A percentile compares a stretch with the other conserved stretches of the same genome.
These are phyloP conservation scores for Drosophila mayri DNA, from an alignment of 1,140 invertebrate genomes.

Conservation along the genomic window DNA sequence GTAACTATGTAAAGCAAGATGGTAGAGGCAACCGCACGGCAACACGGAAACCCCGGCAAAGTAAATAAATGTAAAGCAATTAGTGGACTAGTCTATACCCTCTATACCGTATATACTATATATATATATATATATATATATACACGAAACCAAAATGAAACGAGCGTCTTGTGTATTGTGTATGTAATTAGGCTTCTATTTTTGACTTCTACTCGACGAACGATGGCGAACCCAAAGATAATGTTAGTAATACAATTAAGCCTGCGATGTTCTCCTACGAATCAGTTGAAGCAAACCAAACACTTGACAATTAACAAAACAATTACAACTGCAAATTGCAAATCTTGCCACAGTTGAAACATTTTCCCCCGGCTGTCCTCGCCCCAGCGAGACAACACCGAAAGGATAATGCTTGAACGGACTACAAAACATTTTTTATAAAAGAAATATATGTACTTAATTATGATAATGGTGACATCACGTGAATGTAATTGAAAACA, in stretches of 20 bases:
- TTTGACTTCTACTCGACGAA: conserved; percentile 60
- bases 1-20: conserved; percentile 66
- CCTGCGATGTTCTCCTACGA: conserved; percentile 70
- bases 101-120: conserved; percentile 16
- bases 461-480: conserved; percentile 48
- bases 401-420: conserved; percentile 57
- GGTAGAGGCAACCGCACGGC: conserved; percentile 26
- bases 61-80: conserved; percentile 80
- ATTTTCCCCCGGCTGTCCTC: conserved; percentile 68
- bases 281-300: conserved; percentile 47
- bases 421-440: conserved; percentile 63
- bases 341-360: conserved; percentile 47
- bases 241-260: conserved; percentile 58
- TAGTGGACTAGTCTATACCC: conserved; percentile 62
- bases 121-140: conserved; percentile 8
- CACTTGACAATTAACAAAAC: conserved; percentile 35
- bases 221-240: conserved; percentile 46
- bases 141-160: conserved; percentile 30
- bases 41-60: conserved; percentile 53
- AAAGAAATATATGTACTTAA: conserved; percentile 48
- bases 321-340: conserved; percentile 37
- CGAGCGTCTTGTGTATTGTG: conserved; percentile 49
- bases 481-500: conserved; percentile 61
- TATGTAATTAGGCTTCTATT: conserved; percentile 70
- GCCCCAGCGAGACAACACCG: conserved; percentile 22